Conservation (phyloP, 2,113 vertebrate genomes). For the Himantopus leucocephalus region DNA sequence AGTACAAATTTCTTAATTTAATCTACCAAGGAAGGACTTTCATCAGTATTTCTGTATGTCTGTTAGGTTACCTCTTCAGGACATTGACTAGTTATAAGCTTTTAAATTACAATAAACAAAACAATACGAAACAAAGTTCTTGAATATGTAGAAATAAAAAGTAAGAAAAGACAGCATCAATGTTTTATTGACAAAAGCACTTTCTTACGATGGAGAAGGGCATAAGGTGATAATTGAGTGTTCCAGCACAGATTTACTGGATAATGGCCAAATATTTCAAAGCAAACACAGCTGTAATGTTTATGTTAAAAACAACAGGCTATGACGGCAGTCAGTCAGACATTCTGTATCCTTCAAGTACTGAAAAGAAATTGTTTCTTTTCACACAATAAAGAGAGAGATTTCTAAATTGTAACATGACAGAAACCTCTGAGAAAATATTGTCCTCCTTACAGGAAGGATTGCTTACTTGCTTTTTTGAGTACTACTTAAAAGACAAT, state of each 20-base stretch:
- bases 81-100: neutral
- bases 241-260: slow-evolving; percentile 67
- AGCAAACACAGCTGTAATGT: slow-evolving; percentile 78
- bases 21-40: neutral
- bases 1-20: neutral
- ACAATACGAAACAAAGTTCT: slow-evolving; percentile 14
- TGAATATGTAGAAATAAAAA: slow-evolving; percentile 54
- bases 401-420: slow-evolving; percentile 60
- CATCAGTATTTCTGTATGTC: neutral
- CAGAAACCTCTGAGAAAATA: slow-evolving; percentile 62
- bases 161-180: slow-evolving; percentile 22
- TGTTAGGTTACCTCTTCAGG: neutral
- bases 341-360: slow-evolving; percentile 68
- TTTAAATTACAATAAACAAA: slow-evolving; percentile 41
- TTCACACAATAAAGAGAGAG: slow-evolving; percentile 54
- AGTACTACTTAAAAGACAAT: neutral
- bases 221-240: slow-evolving; percentile 68
- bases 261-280: slow-evolving; percentile 75
- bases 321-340: slow-evolving; percentile 73
- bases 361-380: slow-evolving; percentile 74
- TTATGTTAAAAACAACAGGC: slow-evolving; percentile 79
- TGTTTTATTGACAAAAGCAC: slow-evolving; percentile 53
- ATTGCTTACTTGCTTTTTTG: neutral
- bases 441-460: neutral
- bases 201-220: slow-evolving; percentile 46